Base-by-base conservation (phyloP, 2,113 vertebrate species). In the Chloroceryle aenea region DNA sequence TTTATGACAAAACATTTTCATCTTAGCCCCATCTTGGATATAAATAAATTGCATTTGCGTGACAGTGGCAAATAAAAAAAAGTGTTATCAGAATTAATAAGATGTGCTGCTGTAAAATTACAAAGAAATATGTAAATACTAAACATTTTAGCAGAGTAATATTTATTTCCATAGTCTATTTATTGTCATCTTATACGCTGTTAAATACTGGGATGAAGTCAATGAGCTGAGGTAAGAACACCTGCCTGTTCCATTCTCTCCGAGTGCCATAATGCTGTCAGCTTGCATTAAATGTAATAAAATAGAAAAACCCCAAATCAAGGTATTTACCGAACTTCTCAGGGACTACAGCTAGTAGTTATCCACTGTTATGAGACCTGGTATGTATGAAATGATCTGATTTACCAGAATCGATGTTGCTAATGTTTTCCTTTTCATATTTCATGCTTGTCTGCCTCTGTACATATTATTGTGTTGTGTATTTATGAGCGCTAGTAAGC, bases 401-500 rank as follows among this genome's bases (percentile, higher is more conserved):
- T 91, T 97, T 98, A 97, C 97, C 97, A 97, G 97, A 95, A 97
- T 96, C 87, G 85, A 93, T 94, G 93, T 97, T 96, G 95, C 96
- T 97, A 97, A 97, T 95, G 88, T 98, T 98, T 97, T 93, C 90
- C 75, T 97, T 97, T 96, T 91, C 87, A 67, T 96, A 87, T 91
- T 89, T 93, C 87, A 79, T 94, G 97, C 97, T 98, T 97, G 95
- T 96, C 96, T 97, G 96, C 97, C 92, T 98, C 97, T 98, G 98
- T 98, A 97, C 82, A 98, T 98, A 98, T 87, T 89, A 97, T 87
- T 85, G 95, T 98, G 96, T 97, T 50, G 96, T 98, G 96, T 98
- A 98, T 98, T 98, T 98, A 98, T 98, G 96, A 75, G 93, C 97
- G 98, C 97, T 98, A 97, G 98, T 97, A 97, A 98, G 98, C 98